phyloP scores from a whole-genome alignment of 2,113 vertebrate genomes.

The Porphyrio hochstetteri region DNA sequence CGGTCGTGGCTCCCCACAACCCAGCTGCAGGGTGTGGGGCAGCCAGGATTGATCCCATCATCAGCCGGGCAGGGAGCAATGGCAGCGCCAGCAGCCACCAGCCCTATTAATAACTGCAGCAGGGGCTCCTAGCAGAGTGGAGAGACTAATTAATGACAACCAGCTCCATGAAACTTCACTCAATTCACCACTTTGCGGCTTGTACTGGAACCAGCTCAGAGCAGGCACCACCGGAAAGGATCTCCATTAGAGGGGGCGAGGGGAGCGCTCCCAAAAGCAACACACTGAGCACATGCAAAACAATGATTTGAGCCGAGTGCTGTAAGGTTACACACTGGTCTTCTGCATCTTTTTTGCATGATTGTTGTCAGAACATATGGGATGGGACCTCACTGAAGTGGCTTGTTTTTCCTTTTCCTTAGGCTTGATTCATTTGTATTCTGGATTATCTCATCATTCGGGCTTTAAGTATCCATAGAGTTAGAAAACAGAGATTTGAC shows the following conservation, averaged over 20 bases:
- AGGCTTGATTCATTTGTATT: neutral
- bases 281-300: neutral
- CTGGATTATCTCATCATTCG: neutral
- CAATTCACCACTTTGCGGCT: neutral
- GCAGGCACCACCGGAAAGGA: neutral
- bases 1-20: neutral
- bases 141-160: neutral
- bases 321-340: neutral
- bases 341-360: constrained; percentile 8
- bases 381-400: neutral
- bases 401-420: neutral
- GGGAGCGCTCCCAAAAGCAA: neutral
- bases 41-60: neutral
- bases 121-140: neutral
- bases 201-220: neutral
- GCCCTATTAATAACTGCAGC: neutral
- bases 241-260: neutral
- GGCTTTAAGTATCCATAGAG: constrained; percentile 6
- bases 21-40: neutral
- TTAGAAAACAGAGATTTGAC: neutral
- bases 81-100: neutral
- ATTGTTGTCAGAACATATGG: constrained; percentile 15
- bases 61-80: neutral
- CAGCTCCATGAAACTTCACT: neutral
- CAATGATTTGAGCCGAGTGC: neutral